A percentile compares a stretch with the other conserved stretches of the same genome.
Evolutionary conservation across 2,113 vertebrate genomes (phyloP).

Genomic region (Progne subis): DNA sequence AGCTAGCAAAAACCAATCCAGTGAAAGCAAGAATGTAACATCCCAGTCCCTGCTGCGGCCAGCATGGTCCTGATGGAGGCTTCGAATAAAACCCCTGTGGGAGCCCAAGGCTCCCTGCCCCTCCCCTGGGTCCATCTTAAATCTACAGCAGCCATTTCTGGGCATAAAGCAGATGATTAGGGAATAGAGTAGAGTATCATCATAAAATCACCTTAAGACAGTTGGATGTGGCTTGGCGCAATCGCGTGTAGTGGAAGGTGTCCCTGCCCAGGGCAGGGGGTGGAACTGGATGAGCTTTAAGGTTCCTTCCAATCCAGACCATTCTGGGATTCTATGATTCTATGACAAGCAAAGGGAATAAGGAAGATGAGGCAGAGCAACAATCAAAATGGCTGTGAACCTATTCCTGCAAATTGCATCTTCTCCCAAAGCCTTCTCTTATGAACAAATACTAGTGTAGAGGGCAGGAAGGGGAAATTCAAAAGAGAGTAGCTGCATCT

Average conservation of each 20-base stretch:
- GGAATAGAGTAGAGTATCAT: background rate
- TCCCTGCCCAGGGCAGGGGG: background rate
- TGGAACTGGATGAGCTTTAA: background rate
- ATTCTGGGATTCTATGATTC: background rate
- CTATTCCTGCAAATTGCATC: background rate
- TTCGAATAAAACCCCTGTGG: background rate
- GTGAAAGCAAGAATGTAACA: accelerated
- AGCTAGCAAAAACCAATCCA: too few species aligned
- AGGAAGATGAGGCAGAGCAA: accelerated
- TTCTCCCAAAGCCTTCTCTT: background rate
- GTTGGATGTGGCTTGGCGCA: background rate
- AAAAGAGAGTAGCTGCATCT: background rate
- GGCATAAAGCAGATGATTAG: background rate
- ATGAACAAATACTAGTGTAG: background rate
- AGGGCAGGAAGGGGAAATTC: background rate
- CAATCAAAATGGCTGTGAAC: background rate
- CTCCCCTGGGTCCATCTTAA: background rate
- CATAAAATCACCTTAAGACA: background rate
- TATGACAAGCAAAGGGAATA: background rate
- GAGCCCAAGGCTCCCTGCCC: background rate
- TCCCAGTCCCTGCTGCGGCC: background rate
- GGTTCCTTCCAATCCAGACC: background rate
- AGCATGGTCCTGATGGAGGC: background rate
- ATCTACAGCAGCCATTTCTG: background rate
- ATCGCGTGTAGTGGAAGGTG: background rate